Evolutionary conservation across 23 tunicate genomes (phyloP).

Genomic region (Phallusia fumigata): DNA sequence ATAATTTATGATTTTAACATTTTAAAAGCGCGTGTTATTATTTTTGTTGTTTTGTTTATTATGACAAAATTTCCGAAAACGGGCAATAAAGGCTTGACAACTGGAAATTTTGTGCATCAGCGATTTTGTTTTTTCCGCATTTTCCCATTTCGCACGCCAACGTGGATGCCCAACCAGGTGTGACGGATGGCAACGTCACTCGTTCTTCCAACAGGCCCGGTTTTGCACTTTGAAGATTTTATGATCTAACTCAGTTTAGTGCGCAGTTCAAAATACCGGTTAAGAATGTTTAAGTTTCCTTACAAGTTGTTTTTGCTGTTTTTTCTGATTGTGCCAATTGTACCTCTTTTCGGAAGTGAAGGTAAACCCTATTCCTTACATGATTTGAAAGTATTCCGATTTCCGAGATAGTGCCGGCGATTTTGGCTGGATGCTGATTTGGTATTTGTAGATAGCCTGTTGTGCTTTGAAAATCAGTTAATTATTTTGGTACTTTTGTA

Average conservation of each 20-base stretch:
- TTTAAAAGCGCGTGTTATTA: too few species aligned
- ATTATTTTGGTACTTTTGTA: neutral
- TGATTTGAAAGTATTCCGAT: too few species aligned
- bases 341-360: slow-evolving; percentile 24
- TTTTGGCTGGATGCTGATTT: too few species aligned
- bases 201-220: neutral
- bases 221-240: neutral
- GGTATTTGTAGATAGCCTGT: neutral
- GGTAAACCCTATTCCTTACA: too few species aligned
- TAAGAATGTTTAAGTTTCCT: slow-evolving; percentile 44
- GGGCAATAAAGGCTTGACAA: too few species aligned
- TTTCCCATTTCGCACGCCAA: neutral
- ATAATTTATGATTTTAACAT: too few species aligned
- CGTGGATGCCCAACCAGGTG: neutral
- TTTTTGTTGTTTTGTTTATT: too few species aligned
- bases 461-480: neutral
- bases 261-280: neutral
- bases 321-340: slow-evolving; percentile 38
- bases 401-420: too few species aligned
- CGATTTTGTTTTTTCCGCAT: too few species aligned
- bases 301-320: slow-evolving; percentile 28
- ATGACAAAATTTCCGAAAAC: too few species aligned
- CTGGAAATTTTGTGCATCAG: too few species aligned
- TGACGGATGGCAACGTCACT: slow-evolving; percentile 10
- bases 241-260: neutral